A percentile compares a stretch with the other conserved stretches of the same genome.
phyloP scores from a whole-genome alignment of 2,113 vertebrate genomes.

The Gnathonemus echidnorhynchus region DNA sequence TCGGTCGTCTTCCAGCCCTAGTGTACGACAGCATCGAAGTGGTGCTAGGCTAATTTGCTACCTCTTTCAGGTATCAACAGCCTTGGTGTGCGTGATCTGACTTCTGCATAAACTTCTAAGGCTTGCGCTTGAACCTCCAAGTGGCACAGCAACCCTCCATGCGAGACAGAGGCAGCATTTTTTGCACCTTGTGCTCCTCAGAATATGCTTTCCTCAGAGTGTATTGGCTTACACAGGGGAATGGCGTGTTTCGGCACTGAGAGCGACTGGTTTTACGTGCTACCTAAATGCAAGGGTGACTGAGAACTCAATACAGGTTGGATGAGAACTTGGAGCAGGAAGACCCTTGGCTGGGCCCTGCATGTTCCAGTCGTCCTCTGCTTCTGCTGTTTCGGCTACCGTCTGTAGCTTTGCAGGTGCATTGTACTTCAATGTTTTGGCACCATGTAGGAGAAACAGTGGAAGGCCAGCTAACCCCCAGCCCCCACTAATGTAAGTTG shows the following conservation, averaged over 20 bases:
- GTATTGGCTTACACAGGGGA: background rate
- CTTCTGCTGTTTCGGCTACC: background rate
- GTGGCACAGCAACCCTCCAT: background rate
- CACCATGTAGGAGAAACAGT: background rate
- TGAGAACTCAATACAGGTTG: background rate
- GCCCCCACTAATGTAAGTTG: conserved; percentile 9
- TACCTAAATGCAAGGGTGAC: background rate
- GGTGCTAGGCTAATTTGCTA: background rate
- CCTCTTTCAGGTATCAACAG: background rate
- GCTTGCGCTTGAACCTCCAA: background rate
- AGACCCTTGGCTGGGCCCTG: background rate
- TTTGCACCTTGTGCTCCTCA: background rate
- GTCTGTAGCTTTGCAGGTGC: background rate
- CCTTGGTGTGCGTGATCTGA: background rate
- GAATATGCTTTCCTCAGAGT: background rate
- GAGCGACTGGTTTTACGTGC: background rate
- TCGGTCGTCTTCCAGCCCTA: background rate
- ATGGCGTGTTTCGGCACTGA: background rate
- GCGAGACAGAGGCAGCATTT: background rate
- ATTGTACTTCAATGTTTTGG: conserved; percentile 8
- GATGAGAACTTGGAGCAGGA: background rate
- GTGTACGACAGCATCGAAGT: background rate
- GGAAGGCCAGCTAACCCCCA: background rate
- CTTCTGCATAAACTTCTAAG: background rate
- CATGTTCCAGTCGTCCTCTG: background rate